These are phyloP conservation scores for Lophura nycthemera DNA, from an alignment of 2,113 vertebrate genomes.

Conservation along the genomic window DNA sequence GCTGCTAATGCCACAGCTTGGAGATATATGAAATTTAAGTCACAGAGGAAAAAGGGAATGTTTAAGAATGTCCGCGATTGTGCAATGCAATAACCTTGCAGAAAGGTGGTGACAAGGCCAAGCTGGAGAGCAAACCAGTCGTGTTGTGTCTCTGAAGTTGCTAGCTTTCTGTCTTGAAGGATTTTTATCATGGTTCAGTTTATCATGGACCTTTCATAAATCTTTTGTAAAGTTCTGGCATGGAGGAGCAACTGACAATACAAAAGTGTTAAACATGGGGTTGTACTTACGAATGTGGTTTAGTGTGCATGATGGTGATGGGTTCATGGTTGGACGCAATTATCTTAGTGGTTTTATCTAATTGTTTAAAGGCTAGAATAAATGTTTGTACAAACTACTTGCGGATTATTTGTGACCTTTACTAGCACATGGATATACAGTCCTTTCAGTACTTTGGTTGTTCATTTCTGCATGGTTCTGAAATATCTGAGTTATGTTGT, in stretches of 20 bases:
- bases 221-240: background rate
- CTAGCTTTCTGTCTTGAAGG: background rate
- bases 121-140: background rate
- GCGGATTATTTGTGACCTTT: constrained; percentile 79
- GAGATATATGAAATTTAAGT: background rate
- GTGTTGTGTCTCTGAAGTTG: background rate
- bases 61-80: background rate
- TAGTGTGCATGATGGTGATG: no score
- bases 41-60: background rate
- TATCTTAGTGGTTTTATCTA: no score
- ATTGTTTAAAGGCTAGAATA: constrained; percentile 78
- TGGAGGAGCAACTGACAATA: background rate
- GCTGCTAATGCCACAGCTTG: no score
- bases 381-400: constrained; percentile 89
- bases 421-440: background rate
- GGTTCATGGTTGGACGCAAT: no score
- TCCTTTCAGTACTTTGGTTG: background rate
- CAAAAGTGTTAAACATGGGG: no score
- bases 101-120: background rate
- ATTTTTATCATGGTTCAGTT: background rate
- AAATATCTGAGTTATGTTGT: background rate
- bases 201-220: background rate
- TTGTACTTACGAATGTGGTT: no score
- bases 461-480: background rate
- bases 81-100: background rate